Percentiles rank a stretch among this genome's conserved stretches.
These are phyloP conservation scores for Otus sunia DNA, from an alignment of 2,113 vertebrate species.

Conservation along the genomic window DNA sequence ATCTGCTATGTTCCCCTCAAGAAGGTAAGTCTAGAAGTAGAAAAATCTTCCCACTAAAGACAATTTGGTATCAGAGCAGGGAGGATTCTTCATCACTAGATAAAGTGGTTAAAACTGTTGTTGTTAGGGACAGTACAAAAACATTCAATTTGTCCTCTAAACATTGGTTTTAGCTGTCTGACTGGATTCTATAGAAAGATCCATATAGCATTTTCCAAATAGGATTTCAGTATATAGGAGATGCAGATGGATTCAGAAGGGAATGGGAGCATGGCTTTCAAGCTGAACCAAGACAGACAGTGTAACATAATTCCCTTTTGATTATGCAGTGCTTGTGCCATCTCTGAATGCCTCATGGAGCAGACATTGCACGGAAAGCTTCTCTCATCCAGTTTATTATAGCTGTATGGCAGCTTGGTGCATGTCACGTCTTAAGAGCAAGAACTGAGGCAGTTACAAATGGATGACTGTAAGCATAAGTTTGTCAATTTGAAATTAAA, in stretches of 20 bases:
- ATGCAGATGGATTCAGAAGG: neutral
- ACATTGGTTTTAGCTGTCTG: neutral
- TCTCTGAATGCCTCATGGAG: neutral
- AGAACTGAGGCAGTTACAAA: neutral
- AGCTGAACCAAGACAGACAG: neutral
- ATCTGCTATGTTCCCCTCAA: neutral
- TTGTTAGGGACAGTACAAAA: neutral
- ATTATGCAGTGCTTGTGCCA: neutral
- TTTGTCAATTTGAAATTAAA: neutral
- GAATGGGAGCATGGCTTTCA: neutral
- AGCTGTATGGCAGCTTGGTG: neutral
- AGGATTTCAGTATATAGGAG: neutral
- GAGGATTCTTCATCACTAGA: neutral
- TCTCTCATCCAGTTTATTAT: neutral
- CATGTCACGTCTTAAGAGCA: neutral
- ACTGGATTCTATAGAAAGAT: neutral
- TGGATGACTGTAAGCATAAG: neutral
- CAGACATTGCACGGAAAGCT: neutral
- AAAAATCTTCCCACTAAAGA: neutral
- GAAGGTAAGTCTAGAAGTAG: neutral
- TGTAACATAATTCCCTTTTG: neutral
- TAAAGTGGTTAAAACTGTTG: neutral
- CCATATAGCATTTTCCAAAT: neutral
- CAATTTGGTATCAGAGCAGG: neutral
- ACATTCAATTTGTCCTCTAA: neutral